Percentiles rank a stretch among this genome's conserved stretches.
Evolutionary conservation across 2,888 invertebrate genomes (phyloP).

Genomic region (Chloroclysta siterata): DNA sequence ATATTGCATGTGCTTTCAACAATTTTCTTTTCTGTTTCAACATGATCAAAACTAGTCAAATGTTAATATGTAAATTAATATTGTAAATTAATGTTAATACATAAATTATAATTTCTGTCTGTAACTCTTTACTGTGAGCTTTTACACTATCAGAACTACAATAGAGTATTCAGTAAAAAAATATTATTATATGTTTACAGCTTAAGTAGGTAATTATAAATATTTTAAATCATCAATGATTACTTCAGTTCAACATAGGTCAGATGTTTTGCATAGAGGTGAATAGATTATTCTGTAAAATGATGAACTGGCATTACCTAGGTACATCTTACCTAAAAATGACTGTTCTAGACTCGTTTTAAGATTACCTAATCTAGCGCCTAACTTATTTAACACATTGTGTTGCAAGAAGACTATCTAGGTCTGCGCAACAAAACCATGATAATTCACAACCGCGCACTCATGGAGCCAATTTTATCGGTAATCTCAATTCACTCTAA

Average conservation of each 20-base stretch:
- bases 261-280: slow-evolving; percentile 18
- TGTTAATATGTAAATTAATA: neutral
- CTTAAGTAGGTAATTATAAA: slow-evolving; percentile 2
- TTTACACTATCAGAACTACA: slow-evolving; percentile 2
- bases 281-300: slow-evolving; percentile 8
- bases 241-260: slow-evolving; percentile 22
- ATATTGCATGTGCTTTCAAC: neutral
- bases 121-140: slow-evolving; percentile 21
- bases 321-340: slow-evolving; percentile 32
- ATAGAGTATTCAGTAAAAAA: slow-evolving; percentile 27
- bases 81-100: slow-evolving; percentile 5
- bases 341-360: slow-evolving; percentile 30
- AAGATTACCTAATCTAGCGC: slow-evolving; percentile 31
- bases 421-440: slow-evolving; percentile 35
- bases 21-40: neutral
- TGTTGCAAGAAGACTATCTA: slow-evolving; percentile 31
- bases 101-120: slow-evolving; percentile 17
- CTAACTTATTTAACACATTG: slow-evolving; percentile 31
- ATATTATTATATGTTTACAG: slow-evolving; percentile 17
- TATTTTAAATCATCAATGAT: slow-evolving; percentile 18
- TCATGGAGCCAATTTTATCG: slow-evolving; percentile 51
- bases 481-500: slow-evolving; percentile 69
- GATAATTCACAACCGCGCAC: slow-evolving; percentile 62
- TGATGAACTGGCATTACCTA: slow-evolving; percentile 16
- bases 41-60: neutral